phyloP scores from a whole-genome alignment of 2,888 invertebrate species.

The Apodemia hepburni region DNA sequence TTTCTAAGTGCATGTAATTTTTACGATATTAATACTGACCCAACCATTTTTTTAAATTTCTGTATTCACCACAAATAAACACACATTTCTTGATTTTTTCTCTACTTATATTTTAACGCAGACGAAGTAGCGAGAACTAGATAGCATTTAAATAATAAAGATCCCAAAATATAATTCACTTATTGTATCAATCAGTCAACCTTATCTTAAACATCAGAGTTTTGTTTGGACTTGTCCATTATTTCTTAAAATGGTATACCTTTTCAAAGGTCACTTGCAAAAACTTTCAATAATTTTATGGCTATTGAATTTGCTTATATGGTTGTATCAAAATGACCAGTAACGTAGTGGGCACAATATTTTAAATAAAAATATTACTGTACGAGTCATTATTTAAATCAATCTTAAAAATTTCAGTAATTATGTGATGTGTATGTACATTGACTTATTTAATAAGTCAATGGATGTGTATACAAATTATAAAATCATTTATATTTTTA shows the following conservation, averaged over 20 bases:
- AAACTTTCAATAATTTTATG: constrained; percentile 9
- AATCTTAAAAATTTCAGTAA: not conserved
- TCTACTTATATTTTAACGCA: no score
- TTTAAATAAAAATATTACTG: not conserved
- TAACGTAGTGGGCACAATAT: not conserved
- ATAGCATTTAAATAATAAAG: no score
- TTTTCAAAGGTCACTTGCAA: constrained; percentile 1
- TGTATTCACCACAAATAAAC: no score
- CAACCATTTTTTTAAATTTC: no score
- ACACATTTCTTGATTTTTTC: no score
- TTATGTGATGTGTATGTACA: not conserved
- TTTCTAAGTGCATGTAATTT: no score
- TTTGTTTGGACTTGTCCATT: not conserved
- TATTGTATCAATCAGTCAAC: not conserved
- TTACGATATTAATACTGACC: no score
- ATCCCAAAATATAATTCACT: not conserved
- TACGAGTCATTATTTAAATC: not conserved
- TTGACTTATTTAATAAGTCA: no score
- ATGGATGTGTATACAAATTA: not conserved
- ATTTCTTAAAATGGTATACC: not conserved
- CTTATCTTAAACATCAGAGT: constrained; percentile 4
- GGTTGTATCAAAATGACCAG: not conserved
- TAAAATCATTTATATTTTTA: not conserved
- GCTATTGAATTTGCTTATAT: not conserved
- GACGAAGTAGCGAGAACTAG: no score